Conservation (phyloP, 2,797 vertebrate species). For the Tolypeutes matacus region DNA sequence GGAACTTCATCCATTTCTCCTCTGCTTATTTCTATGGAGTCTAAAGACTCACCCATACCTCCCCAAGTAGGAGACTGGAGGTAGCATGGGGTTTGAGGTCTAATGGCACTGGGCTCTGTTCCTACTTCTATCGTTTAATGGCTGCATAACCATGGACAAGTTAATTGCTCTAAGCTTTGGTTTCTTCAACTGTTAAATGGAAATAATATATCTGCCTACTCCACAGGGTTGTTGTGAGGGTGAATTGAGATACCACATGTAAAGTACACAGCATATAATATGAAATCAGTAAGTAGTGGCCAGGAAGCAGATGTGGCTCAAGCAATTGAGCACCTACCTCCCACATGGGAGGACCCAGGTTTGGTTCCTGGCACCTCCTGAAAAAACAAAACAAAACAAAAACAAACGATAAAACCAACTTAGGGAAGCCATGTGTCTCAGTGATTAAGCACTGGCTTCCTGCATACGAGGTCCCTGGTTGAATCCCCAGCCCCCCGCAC, state of each 20-base stretch:
- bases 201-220: not conserved
- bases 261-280: not conserved
- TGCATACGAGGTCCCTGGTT: too few relatives aligned
- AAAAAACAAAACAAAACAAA: too few relatives aligned
- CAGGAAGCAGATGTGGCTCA: not conserved
- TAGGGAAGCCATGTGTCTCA: too few relatives aligned
- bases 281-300: not conserved
- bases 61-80: not conserved
- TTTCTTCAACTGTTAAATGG: slow-evolving; percentile 30
- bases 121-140: not conserved
- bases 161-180: not conserved
- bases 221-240: not conserved
- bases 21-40: not conserved
- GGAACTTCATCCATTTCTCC: not conserved
- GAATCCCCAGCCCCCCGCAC: too few relatives aligned
- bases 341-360: too few relatives aligned
- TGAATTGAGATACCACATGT: not conserved
- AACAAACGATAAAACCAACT: too few relatives aligned
- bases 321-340: too few relatives aligned
- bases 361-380: too few relatives aligned
- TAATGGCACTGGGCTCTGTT: not conserved
- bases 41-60: not conserved
- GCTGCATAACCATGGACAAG: not conserved
- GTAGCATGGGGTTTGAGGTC: not conserved
- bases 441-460: too few relatives aligned